Evolutionary conservation across 2,113 vertebrate genomes (phyloP).

Genomic region (Chionis minor): DNA sequence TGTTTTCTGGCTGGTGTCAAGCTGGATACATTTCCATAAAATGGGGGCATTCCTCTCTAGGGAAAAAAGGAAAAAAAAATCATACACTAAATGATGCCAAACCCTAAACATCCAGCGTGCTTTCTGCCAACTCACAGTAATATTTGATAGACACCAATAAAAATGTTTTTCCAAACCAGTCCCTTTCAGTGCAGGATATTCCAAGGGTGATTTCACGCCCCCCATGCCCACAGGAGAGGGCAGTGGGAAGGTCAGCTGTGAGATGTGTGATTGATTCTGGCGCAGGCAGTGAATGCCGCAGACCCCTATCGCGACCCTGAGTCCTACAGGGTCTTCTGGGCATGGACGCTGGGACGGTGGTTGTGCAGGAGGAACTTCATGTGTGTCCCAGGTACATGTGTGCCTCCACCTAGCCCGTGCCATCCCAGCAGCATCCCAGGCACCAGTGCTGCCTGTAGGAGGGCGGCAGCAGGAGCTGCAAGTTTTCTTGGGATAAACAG

Average conservation of each 20-base stretch:
- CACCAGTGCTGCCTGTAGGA: accelerated
- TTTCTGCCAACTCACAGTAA: not conserved
- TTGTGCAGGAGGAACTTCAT: not conserved
- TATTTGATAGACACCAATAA: not conserved
- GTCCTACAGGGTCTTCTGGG: not conserved
- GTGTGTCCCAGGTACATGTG: not conserved
- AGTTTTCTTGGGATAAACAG: not conserved
- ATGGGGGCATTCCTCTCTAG: not conserved
- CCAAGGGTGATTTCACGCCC: accelerated
- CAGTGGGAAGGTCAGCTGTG: accelerated
- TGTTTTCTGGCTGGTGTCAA: not conserved
- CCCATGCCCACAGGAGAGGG: not conserved
- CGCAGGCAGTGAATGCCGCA: not conserved
- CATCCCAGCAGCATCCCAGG: not conserved
- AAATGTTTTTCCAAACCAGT: not conserved
- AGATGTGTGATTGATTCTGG: not conserved
- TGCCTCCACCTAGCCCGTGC: not conserved
- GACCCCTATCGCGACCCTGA: not conserved
- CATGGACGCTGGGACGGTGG: accelerated
- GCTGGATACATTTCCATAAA: not conserved
- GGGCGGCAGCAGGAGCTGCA: not conserved
- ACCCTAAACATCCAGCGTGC: not conserved
- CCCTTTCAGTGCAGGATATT: not conserved
- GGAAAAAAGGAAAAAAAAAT: not conserved
- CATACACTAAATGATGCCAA: not conserved